phyloP scores from a whole-genome alignment of 2,888 invertebrate genomes.

The Drosophila limbata region DNA sequence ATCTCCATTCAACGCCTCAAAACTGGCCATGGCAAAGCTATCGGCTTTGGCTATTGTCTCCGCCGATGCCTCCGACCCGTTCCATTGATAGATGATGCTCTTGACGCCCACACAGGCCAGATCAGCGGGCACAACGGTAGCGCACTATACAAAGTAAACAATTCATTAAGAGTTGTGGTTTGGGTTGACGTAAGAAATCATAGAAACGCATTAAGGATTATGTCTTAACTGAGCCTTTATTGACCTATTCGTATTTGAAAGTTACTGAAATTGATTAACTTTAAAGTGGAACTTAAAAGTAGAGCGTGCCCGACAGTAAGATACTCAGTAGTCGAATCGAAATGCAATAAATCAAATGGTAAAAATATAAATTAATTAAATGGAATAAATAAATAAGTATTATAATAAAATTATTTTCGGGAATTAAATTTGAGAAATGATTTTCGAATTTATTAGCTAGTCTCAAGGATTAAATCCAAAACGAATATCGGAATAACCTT shows the following conservation, averaged over 20 bases:
- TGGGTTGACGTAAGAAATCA: not conserved
- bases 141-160: slow-evolving; percentile 55
- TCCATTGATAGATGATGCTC: slow-evolving; percentile 85
- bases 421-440: too few relatives aligned
- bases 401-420: too few relatives aligned
- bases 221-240: not conserved
- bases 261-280: not conserved
- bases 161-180: slow-evolving; percentile 8
- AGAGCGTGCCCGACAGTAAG: not conserved
- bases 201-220: not conserved
- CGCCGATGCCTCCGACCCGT: slow-evolving; percentile 78
- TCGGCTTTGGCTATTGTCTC: slow-evolving; percentile 80
- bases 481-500: too few relatives aligned
- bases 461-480: too few relatives aligned
- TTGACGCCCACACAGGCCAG: slow-evolving; percentile 82
- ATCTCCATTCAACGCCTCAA: slow-evolving; percentile 73
- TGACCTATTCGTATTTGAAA: not conserved
- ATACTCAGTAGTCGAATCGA: not conserved
- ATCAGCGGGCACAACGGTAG: slow-evolving; percentile 77
- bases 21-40: slow-evolving; percentile 76
- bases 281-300: not conserved
- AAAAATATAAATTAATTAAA: not conserved
- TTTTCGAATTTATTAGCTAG: too few relatives aligned
- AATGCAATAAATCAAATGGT: not conserved
- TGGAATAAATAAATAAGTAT: too few relatives aligned